Percentiles rank a stretch among this genome's conserved stretches.
Conservation (phyloP, 2,888 invertebrate genomes). For the Papilio demoleus region DNA sequence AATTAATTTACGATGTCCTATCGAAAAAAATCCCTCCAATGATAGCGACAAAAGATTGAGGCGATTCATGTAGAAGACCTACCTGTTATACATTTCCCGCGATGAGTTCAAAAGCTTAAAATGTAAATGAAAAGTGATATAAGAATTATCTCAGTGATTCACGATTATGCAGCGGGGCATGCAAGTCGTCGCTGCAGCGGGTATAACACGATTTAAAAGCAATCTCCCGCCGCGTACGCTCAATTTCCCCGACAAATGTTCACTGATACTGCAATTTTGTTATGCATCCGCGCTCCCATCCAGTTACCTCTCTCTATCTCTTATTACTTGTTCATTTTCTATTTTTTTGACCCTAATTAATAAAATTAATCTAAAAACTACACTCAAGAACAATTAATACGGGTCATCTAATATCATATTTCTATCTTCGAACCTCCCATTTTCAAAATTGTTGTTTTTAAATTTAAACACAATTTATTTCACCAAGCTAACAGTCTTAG, state of each 20-base stretch:
- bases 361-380: too few species aligned
- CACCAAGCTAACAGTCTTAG: too few species aligned
- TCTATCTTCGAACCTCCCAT: too few species aligned
- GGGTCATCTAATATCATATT: too few species aligned
- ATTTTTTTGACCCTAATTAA: too few species aligned
- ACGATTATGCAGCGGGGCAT: slow-evolving; percentile 41
- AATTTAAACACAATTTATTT: too few species aligned
- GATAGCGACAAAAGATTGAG: too few species aligned
- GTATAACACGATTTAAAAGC: slow-evolving; percentile 77
- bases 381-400: too few species aligned
- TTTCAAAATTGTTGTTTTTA: too few species aligned
- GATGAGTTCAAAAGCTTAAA: neutral
- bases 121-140: slow-evolving; percentile 9
- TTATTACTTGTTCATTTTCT: neutral
- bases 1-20: too few species aligned
- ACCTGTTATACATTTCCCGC: neutral
- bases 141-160: slow-evolving; percentile 27
- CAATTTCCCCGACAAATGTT: slow-evolving; percentile 72
- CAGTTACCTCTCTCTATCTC: slow-evolving; percentile 17
- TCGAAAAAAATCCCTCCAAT: too few species aligned
- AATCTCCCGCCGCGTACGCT: slow-evolving; percentile 71
- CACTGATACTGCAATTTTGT: slow-evolving; percentile 50
- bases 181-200: slow-evolving; percentile 43
- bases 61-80: too few species aligned
- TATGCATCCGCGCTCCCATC: slow-evolving; percentile 30